These are phyloP conservation scores for Ispidina lecontei DNA, from an alignment of 2,797 vertebrate genomes.

Conservation along the genomic window DNA sequence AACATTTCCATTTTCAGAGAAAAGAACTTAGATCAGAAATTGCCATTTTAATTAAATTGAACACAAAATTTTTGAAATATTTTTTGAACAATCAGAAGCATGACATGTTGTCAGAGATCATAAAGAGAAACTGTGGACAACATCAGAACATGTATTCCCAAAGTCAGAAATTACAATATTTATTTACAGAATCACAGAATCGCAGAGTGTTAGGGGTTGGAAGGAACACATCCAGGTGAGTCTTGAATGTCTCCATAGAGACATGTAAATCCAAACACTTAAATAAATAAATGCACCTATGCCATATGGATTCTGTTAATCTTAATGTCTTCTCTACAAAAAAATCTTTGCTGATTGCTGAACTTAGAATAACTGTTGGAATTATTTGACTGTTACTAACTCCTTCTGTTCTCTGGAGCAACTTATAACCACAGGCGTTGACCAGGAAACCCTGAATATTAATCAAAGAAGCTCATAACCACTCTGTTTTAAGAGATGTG, in stretches of 20 bases:
- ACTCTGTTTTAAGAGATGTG: not conserved
- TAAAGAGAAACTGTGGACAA: not conserved
- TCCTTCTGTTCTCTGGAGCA: not conserved
- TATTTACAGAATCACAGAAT: not conserved
- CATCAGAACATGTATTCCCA: not conserved
- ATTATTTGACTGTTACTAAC: not conserved
- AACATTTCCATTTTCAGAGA: constrained; percentile 7
- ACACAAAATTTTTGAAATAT: not conserved
- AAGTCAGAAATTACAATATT: not conserved
- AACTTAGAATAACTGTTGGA: not conserved
- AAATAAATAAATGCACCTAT: not conserved
- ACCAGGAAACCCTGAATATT: not conserved
- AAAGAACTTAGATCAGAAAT: constrained; percentile 15
- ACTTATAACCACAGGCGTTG: not conserved
- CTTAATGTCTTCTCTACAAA: not conserved
- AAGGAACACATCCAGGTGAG: too few relatives aligned
- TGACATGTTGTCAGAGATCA: not conserved
- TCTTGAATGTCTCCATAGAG: too few relatives aligned
- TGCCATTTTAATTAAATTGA: not conserved
- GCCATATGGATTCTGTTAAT: not conserved
- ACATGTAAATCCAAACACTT: not conserved
- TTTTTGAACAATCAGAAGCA: not conserved
- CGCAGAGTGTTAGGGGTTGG: too few relatives aligned
- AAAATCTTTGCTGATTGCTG: not conserved
- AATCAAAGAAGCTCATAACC: not conserved